These are phyloP conservation scores for Gastracanthus pulcherrimus DNA, from an alignment of 2,888 invertebrate genomes.

Conservation along the genomic window DNA sequence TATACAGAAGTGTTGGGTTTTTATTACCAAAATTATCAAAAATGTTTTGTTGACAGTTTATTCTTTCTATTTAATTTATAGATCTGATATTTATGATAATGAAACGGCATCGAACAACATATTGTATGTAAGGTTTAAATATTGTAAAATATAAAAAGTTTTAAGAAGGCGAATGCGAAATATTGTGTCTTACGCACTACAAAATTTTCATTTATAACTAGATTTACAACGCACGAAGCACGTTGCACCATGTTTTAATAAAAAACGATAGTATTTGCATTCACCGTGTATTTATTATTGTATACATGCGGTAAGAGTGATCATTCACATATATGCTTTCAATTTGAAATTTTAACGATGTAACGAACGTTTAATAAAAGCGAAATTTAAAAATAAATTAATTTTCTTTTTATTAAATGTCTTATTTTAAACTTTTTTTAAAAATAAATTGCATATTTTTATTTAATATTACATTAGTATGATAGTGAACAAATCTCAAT, in stretches of 20 bases:
- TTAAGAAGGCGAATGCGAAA: conserved; percentile 4
- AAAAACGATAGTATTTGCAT: conserved; percentile 36
- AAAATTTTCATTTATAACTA: conserved; percentile 30
- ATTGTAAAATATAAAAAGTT: conserved; percentile 47
- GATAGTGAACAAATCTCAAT: no score
- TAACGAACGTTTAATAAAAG: conserved; percentile 67
- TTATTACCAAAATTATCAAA: neutral
- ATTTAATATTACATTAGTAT: no score
- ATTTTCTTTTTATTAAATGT: neutral
- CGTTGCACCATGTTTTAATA: conserved; percentile 25
- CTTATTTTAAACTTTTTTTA: no score
- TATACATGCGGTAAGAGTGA: conserved; percentile 11
- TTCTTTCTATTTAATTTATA: neutral
- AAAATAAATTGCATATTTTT: no score
- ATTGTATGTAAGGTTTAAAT: conserved; percentile 40
- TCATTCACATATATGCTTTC: conserved; percentile 60
- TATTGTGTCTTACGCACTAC: conserved; percentile 37
- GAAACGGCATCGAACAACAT: conserved; percentile 38
- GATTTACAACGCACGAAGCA: conserved; percentile 27
- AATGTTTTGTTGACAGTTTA: no score
- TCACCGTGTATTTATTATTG: conserved; percentile 39
- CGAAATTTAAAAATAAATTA: conserved; percentile 47
- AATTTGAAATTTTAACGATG: conserved; percentile 64
- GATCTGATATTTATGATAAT: conserved; percentile 9
- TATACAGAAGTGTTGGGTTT: neutral